Evolutionary conservation across 2,888 invertebrate genomes (phyloP).

Genomic region (Eutolmus rufibarbis): DNA sequence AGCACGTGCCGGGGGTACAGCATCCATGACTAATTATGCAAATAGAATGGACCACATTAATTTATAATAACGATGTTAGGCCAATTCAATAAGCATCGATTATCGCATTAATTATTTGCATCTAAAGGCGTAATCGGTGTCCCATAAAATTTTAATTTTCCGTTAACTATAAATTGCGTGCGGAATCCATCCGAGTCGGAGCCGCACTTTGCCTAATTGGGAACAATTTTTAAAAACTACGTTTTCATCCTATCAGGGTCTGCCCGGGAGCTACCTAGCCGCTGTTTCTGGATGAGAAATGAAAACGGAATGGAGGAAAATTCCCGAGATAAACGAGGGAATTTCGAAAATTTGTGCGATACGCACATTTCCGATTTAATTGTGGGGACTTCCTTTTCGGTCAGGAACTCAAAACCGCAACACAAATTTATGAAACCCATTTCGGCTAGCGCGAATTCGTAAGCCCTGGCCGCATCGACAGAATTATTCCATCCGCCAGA

Average conservation of each 20-base stretch:
- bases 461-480: not conserved
- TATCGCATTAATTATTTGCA: constrained; percentile 23
- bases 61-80: constrained; percentile 9
- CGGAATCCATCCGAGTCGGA: not conserved
- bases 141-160: constrained; percentile 11
- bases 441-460: not conserved
- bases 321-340: not conserved
- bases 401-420: constrained; percentile 10
- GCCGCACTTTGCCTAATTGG: not conserved
- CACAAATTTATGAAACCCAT: not conserved
- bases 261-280: not conserved
- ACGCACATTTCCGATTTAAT: not conserved
- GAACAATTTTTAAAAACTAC: not conserved
- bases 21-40: constrained; percentile 16
- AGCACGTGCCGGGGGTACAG: not conserved
- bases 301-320: not conserved
- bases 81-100: constrained; percentile 35
- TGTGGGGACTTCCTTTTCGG: not conserved
- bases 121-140: not conserved
- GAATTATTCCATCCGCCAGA: not conserved
- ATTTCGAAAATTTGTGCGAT: not conserved
- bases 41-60: constrained; percentile 15
- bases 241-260: not conserved
- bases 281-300: not conserved
- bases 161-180: constrained; percentile 6